Percentiles rank a stretch among this genome's conserved stretches.
These are phyloP conservation scores for Drosophila histrio DNA, from an alignment of 2,888 invertebrate species.

Conservation along the genomic window DNA sequence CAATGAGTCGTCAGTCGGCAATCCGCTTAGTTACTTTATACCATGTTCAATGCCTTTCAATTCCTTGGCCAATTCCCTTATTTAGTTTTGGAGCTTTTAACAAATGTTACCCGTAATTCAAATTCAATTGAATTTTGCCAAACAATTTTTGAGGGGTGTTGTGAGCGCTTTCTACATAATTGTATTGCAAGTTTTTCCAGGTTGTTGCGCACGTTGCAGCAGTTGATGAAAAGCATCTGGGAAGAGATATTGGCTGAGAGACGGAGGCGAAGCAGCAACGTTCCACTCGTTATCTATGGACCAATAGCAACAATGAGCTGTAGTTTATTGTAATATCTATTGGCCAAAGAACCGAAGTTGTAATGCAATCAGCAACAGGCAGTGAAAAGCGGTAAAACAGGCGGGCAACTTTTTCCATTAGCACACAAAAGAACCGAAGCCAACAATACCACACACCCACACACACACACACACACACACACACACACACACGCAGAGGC, in stretches of 20 bases:
- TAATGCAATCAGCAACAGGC: conserved; percentile 55
- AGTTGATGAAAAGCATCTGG: neutral
- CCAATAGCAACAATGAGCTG: conserved; percentile 40
- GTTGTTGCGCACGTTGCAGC: neutral
- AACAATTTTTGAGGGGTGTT: neutral
- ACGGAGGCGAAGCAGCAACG: neutral
- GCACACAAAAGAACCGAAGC: conserved; percentile 35
- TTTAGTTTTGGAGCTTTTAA: neutral
- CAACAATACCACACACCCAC: conserved; percentile 7
- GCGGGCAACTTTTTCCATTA: conserved; percentile 63
- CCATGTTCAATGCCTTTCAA: neutral
- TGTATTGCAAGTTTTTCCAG: conserved; percentile 9
- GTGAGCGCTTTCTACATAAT: neutral
- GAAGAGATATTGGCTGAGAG: neutral
- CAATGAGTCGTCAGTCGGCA: no score
- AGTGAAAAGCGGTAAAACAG: conserved; percentile 13
- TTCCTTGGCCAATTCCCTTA: neutral
- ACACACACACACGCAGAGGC: neutral
- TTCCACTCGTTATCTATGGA: conserved; percentile 21
- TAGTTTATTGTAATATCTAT: conserved; percentile 53
- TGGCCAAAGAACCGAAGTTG: conserved; percentile 34
- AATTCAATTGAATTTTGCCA: conserved; percentile 8
- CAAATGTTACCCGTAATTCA: neutral
- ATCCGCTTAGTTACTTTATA: no score
- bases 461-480: neutral